Conservation (phyloP, 2,113 vertebrate genomes). For the Catharus minimus region DNA sequence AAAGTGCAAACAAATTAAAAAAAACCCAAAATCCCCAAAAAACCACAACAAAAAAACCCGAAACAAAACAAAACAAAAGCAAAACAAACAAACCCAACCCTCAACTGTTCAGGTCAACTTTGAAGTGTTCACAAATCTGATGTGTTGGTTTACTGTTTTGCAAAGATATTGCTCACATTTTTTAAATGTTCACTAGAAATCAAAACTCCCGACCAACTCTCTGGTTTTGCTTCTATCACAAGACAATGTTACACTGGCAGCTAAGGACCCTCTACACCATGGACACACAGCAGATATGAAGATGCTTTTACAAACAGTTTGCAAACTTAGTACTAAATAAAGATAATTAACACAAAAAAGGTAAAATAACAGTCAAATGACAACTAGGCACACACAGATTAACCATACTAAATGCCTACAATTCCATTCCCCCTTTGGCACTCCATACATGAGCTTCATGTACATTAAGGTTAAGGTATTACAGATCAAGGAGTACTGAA, state of each 20-base stretch:
- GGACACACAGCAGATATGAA: neutral
- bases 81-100: neutral
- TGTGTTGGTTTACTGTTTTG: neutral
- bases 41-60: neutral
- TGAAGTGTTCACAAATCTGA: neutral
- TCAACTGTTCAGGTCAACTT: neutral
- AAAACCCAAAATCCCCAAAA: neutral
- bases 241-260: neutral
- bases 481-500: neutral
- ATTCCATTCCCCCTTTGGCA: neutral
- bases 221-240: neutral
- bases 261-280: neutral
- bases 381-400: neutral
- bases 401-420: neutral
- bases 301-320: neutral
- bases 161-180: neutral
- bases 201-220: neutral
- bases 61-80: neutral
- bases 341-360: neutral
- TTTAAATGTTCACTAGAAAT: neutral
- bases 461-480: neutral
- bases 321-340: neutral
- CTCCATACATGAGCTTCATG: neutral
- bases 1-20: neutral
- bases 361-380: neutral